Evolutionary conservation across 2,797 vertebrate genomes (phyloP).

Genomic region (Xyrichtys novacula): DNA sequence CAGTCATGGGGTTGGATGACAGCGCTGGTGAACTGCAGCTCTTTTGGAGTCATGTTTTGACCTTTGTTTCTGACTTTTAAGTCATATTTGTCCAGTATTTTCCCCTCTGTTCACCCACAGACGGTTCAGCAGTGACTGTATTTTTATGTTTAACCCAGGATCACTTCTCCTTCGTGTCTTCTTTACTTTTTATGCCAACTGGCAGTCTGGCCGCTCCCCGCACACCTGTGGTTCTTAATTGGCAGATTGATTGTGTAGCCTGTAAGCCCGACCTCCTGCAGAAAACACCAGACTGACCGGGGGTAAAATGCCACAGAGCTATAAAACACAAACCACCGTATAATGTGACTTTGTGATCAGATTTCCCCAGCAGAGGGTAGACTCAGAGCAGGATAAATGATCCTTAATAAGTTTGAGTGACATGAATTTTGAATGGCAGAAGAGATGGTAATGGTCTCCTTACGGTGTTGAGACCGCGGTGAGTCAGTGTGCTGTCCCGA

Average conservation of each 20-base stretch:
- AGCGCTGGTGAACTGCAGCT: not conserved
- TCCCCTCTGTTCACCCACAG: not conserved
- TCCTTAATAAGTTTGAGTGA: constrained; percentile 12
- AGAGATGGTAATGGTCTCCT: constrained; percentile 28
- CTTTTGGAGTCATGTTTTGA: not conserved
- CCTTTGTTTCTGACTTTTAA: constrained; percentile 10
- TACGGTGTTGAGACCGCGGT: constrained; percentile 12
- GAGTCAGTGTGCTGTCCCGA: constrained; percentile 46
- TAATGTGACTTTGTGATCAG: constrained; percentile 24
- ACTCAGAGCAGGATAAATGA: constrained; percentile 13
- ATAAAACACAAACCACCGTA: constrained; percentile 30
- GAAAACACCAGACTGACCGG: constrained; percentile 38
- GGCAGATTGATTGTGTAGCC: constrained; percentile 64
- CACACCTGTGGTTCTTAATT: constrained; percentile 59
- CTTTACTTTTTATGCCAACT: constrained; percentile 36
- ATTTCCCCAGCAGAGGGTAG: constrained; percentile 6
- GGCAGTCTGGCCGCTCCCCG: constrained; percentile 35
- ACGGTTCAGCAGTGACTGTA: constrained; percentile 18
- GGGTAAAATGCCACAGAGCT: constrained; percentile 45
- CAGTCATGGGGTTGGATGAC: not conserved
- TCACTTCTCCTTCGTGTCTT: constrained; percentile 32
- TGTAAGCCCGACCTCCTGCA: constrained; percentile 47
- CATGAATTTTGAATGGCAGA: constrained; percentile 15
- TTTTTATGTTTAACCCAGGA: constrained; percentile 11
- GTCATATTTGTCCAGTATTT: not conserved